A percentile compares a stretch with the other conserved stretches of the same genome.
These are phyloP conservation scores for Drosophila acutilabella DNA, from an alignment of 2,888 invertebrate species.

Conservation along the genomic window DNA sequence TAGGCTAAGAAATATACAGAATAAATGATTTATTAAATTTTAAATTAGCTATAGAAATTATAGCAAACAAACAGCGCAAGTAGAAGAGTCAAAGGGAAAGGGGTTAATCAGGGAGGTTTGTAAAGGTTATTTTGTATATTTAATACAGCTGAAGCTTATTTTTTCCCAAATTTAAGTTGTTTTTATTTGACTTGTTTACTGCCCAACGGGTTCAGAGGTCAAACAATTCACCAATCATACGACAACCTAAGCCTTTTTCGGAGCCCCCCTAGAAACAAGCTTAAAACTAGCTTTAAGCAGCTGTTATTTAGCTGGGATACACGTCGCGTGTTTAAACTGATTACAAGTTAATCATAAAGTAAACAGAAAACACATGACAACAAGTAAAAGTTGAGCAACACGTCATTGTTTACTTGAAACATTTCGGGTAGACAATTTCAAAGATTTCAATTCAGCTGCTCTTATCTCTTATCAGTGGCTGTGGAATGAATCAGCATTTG, in stretches of 20 bases:
- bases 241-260: neutral
- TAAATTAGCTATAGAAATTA: neutral
- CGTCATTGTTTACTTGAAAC: constrained; percentile 68
- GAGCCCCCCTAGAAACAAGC: constrained; percentile 8
- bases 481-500: constrained; percentile 33
- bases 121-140: too few relatives aligned
- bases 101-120: too few relatives aligned
- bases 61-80: too few relatives aligned
- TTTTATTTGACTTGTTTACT: too few relatives aligned
- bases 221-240: neutral
- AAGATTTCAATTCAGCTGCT: neutral
- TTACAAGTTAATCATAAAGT: constrained; percentile 6
- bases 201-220: neutral
- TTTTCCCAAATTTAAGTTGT: too few relatives aligned
- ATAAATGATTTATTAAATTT: neutral
- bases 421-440: neutral
- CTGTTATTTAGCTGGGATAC: constrained; percentile 7
- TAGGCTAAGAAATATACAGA: neutral
- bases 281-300: neutral
- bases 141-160: too few relatives aligned
- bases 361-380: constrained; percentile 50
- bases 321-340: constrained; percentile 9
- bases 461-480: constrained; percentile 50
- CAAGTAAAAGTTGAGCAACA: constrained; percentile 69
- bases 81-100: too few relatives aligned